A percentile compares a stretch with the other conserved stretches of the same genome.
phyloP scores from a whole-genome alignment of 2,888 invertebrate species.

The Lomographa bimaculata region DNA sequence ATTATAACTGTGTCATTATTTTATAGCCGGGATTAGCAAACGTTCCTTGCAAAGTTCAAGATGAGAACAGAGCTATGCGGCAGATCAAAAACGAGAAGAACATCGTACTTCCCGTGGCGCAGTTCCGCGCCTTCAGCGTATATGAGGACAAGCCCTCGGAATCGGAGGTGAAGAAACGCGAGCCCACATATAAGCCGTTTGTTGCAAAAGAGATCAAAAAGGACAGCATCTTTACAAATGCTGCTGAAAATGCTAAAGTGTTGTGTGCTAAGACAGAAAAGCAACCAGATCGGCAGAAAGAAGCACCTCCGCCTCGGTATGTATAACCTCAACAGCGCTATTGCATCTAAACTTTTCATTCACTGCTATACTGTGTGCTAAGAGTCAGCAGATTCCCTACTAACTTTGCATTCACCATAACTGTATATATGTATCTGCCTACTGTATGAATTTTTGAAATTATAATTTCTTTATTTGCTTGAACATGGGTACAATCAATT shows the following conservation, averaged over 20 bases:
- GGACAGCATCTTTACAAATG: conserved; percentile 60
- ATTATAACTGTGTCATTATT: no score
- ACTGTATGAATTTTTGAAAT: no score
- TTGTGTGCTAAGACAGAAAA: conserved; percentile 65
- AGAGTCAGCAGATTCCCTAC: no score
- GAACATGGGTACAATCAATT: no score
- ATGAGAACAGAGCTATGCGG: conserved; percentile 73
- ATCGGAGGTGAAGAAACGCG: conserved; percentile 68
- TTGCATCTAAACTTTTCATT: no score
- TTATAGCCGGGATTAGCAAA: conserved; percentile 71
- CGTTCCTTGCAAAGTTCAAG: conserved; percentile 74
- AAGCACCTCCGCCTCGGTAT: conserved; percentile 54
- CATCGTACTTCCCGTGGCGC: conserved; percentile 85
- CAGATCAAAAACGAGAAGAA: conserved; percentile 78
- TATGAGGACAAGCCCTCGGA: conserved; percentile 86
- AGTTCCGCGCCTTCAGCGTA: conserved; percentile 90
- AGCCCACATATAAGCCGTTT: conserved; percentile 72
- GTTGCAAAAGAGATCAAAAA: conserved; percentile 66
- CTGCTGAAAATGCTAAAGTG: conserved; percentile 62
- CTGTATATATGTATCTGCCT: no score
- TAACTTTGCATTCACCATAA: no score
- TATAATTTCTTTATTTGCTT: no score
- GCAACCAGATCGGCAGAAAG: conserved; percentile 60
- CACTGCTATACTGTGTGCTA: no score
- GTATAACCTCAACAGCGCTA: conserved; percentile 32